phyloP scores from a whole-genome alignment of 2,888 invertebrate genomes.

The Aspidiotus destructor region DNA sequence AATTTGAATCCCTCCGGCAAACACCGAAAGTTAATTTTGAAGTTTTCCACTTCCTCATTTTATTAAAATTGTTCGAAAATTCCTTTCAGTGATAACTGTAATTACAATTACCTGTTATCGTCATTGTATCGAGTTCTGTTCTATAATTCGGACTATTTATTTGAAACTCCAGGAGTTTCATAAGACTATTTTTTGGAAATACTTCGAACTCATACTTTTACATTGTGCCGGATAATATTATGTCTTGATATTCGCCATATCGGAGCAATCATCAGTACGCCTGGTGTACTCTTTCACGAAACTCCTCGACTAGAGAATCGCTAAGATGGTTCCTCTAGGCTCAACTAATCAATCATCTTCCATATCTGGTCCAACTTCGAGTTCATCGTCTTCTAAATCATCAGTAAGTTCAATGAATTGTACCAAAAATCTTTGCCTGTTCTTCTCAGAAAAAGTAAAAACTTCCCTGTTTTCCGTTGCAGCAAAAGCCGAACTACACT shows the following conservation, averaged over 20 bases:
- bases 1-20: no score
- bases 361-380: conserved; percentile 11
- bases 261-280: neutral
- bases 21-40: no score
- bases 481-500: conserved; percentile 80
- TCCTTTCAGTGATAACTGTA: no score
- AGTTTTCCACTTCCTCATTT: no score
- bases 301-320: neutral
- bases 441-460: neutral
- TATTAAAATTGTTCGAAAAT: no score
- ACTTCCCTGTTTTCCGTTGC: neutral
- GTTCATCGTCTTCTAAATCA: conserved; percentile 21
- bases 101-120: no score
- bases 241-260: neutral
- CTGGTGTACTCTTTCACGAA: neutral
- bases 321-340: conserved; percentile 21
- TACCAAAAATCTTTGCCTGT: neutral
- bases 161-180: no score
- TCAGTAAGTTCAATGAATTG: conserved; percentile 5
- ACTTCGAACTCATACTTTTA: no score
- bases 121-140: no score
- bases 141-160: no score
- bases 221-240: neutral
- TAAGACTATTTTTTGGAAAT: no score
- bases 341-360: conserved; percentile 16